These are phyloP conservation scores for Salarias fasciatus DNA, from an alignment of 2,797 vertebrate genomes.

Conservation along the genomic window DNA sequence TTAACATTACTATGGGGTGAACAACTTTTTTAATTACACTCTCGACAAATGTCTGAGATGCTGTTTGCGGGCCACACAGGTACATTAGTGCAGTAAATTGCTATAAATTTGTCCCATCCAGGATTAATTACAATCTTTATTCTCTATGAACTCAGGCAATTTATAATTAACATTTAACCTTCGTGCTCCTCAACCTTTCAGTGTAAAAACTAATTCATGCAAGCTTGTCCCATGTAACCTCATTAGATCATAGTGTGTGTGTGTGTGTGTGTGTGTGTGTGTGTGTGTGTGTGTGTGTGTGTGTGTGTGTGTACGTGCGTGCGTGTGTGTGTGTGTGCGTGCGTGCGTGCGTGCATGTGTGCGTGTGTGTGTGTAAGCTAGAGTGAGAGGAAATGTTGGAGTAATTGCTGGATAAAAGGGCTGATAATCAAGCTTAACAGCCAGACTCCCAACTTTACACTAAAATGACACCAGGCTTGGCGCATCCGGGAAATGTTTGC, in stretches of 20 bases:
- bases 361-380: too few relatives aligned
- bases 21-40: conserved; percentile 43
- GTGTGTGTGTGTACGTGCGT: conserved; percentile 15
- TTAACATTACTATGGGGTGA: conserved; percentile 29
- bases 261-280: conserved; percentile 31
- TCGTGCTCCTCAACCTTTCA: conserved; percentile 54
- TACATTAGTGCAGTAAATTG: conserved; percentile 47
- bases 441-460: conserved; percentile 22
- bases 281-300: too few relatives aligned
- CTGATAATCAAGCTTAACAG: conserved; percentile 42
- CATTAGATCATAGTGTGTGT: conserved; percentile 59
- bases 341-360: too few relatives aligned
- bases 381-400: too few relatives aligned
- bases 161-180: conserved; percentile 77
- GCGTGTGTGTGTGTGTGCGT: too few relatives aligned
- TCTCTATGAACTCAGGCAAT: conserved; percentile 68
- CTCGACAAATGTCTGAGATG: conserved; percentile 23
- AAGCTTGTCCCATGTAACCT: conserved; percentile 66
- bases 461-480: conserved; percentile 20
- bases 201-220: conserved; percentile 60
- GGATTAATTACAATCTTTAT: conserved; percentile 75
- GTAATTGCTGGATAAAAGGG: conserved; percentile 26
- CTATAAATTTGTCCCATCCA: conserved; percentile 46
- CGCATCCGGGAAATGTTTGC: not conserved
- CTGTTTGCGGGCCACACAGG: conserved; percentile 36